Conservation (phyloP, 2,888 invertebrate species). For the Xestia xanthographa region DNA sequence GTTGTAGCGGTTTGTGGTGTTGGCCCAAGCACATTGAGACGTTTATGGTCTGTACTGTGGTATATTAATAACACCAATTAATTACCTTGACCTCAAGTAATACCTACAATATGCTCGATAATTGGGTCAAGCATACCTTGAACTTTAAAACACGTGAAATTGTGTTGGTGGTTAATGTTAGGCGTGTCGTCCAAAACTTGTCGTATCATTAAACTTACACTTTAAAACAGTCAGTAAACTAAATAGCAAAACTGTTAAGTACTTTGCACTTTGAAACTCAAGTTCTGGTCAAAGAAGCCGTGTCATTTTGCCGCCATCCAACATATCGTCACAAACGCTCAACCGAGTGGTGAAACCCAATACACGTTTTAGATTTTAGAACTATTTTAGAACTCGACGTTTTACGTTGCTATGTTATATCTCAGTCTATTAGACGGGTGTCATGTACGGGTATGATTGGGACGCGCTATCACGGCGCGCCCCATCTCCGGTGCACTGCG, state of each 20-base stretch:
- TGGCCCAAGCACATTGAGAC: conserved; percentile 44
- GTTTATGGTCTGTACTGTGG: conserved; percentile 43
- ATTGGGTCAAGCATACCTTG: not conserved
- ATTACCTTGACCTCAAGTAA: conserved; percentile 24
- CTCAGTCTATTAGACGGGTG: conserved; percentile 55
- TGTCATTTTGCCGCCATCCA: conserved; percentile 23
- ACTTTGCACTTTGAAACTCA: conserved; percentile 28
- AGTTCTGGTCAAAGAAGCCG: conserved; percentile 33
- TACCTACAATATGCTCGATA: conserved; percentile 7
- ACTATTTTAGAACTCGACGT: conserved; percentile 21
- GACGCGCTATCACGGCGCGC: conserved; percentile 67
- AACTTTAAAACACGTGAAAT: not conserved
- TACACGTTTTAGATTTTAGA: conserved; percentile 47
- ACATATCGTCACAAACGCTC: conserved; percentile 24
- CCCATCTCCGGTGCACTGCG: conserved; percentile 72
- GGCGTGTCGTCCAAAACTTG: not conserved
- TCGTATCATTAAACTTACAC: conserved; percentile 7
- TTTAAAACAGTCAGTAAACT: conserved; percentile 40
- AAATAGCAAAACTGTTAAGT: conserved; percentile 33
- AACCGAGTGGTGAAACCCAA: conserved; percentile 16
- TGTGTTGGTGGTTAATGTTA: not conserved
- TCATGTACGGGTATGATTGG: conserved; percentile 69
- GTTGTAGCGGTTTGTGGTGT: conserved; percentile 53
- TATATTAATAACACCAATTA: conserved; percentile 32
- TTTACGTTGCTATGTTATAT: conserved; percentile 39